phyloP scores from a whole-genome alignment of 1,140 invertebrate species.

The Calliopsis andreniformis region DNA sequence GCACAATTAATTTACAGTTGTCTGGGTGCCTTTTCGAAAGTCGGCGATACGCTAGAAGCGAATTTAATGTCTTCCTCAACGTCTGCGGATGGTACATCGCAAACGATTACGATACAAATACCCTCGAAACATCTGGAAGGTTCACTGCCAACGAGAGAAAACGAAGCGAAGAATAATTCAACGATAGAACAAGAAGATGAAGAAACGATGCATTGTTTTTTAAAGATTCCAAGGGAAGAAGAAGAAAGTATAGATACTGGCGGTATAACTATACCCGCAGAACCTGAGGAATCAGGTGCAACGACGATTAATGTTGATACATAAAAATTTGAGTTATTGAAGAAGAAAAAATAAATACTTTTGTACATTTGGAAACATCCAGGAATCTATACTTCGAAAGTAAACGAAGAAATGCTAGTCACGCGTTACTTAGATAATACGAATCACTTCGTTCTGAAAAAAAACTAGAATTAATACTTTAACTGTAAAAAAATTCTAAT shows the following conservation, averaged over 20 bases:
- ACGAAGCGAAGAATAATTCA: slow-evolving; percentile 59
- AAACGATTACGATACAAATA: slow-evolving; percentile 81
- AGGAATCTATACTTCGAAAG: slow-evolving; percentile 20
- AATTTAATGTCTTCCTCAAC: slow-evolving; percentile 80
- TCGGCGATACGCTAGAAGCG: slow-evolving; percentile 75
- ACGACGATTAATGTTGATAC: slow-evolving; percentile 65
- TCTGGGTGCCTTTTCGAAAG: slow-evolving; percentile 79
- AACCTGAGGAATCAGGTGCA: slow-evolving; percentile 67
- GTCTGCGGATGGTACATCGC: slow-evolving; percentile 78
- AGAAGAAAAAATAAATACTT: slow-evolving; percentile 37
- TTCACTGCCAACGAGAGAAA: slow-evolving; percentile 70
- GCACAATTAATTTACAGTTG: slow-evolving; percentile 83
- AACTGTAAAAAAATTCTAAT: slow-evolving; percentile 43
- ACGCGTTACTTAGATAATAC: slow-evolving; percentile 57
- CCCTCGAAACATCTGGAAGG: slow-evolving; percentile 76
- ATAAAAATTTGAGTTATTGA: slow-evolving; percentile 51
- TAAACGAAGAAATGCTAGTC: slow-evolving; percentile 61
- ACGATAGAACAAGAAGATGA: slow-evolving; percentile 78
- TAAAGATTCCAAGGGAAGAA: slow-evolving; percentile 79
- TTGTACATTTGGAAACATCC: slow-evolving; percentile 26
- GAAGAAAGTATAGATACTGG: slow-evolving; percentile 84
- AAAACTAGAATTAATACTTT: slow-evolving; percentile 39
- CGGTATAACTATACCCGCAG: slow-evolving; percentile 84
- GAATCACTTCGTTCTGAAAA: slow-evolving; percentile 40
- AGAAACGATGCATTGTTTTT: slow-evolving; percentile 81